Evolutionary conservation across 2,113 vertebrate genomes (phyloP).

Genomic region (Coptodon rendalli): DNA sequence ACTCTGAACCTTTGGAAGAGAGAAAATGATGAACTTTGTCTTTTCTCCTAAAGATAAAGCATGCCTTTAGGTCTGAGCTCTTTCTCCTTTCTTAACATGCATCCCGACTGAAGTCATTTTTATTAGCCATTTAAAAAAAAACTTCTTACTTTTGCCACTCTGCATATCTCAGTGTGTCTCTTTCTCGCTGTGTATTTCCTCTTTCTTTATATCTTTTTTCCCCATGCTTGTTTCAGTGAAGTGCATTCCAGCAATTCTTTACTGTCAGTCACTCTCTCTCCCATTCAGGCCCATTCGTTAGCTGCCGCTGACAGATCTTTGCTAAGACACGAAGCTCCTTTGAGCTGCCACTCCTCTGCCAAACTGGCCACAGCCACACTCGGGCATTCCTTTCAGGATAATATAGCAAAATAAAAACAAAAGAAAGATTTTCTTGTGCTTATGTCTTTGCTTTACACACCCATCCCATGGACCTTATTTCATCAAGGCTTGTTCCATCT

Average conservation of each 20-base stretch:
- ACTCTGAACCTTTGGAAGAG: background rate
- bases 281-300: slow-evolving; percentile 16
- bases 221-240: slow-evolving; percentile 4
- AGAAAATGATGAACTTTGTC: background rate
- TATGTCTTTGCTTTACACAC: background rate
- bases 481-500: background rate
- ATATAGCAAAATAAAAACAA: background rate
- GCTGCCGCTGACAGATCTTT: slow-evolving; percentile 41
- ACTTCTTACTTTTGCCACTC: background rate
- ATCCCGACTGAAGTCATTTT: background rate
- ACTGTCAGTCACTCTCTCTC: slow-evolving; percentile 39
- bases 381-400: background rate
- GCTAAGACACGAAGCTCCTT: slow-evolving; percentile 13
- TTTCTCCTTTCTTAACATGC: background rate
- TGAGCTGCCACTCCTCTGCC: background rate
- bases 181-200: background rate
- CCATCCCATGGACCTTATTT: background rate
- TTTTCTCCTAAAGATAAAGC: background rate
- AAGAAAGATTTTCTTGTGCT: background rate
- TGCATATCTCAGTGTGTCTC: background rate
- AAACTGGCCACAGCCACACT: background rate
- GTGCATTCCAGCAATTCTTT: slow-evolving; percentile 61
- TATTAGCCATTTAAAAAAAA: background rate
- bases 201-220: background rate
- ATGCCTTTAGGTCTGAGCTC: background rate